Percentiles rank a stretch among this genome's conserved stretches.
These are phyloP conservation scores for Morone chrysops DNA, from an alignment of 2,113 vertebrate species.

Conservation along the genomic window DNA sequence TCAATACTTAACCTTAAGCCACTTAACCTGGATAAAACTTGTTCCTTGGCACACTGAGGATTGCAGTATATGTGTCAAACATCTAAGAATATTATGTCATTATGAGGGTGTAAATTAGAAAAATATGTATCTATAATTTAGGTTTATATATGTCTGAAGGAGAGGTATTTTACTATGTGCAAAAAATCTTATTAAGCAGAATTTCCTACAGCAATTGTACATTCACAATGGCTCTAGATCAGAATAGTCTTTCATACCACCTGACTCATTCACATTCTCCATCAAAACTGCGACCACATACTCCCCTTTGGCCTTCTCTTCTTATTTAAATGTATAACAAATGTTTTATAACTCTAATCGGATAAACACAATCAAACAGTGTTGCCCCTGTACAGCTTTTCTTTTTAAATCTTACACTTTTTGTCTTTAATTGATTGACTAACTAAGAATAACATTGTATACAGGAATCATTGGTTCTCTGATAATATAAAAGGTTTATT, in stretches of 20 bases:
- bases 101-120: constrained; percentile 28
- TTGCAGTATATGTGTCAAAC: constrained; percentile 10
- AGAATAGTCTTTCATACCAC: constrained; percentile 36
- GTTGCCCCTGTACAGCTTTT: not conserved
- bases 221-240: constrained; percentile 50
- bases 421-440: not conserved
- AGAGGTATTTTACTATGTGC: constrained; percentile 43
- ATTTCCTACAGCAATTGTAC: constrained; percentile 49
- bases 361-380: not conserved
- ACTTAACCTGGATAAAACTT: constrained; percentile 38
- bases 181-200: constrained; percentile 44
- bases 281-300: not conserved
- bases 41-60: constrained; percentile 38
- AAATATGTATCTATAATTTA: constrained; percentile 50
- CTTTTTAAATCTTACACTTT: not conserved
- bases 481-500: constrained; percentile 1
- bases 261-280: constrained; percentile 35
- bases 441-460: not conserved
- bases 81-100: constrained; percentile 20
- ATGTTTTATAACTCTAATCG: not conserved
- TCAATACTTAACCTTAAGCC: constrained; percentile 31
- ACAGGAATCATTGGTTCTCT: constrained; percentile 13
- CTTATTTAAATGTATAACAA: not conserved
- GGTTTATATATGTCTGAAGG: constrained; percentile 18
- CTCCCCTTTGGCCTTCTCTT: not conserved